These are phyloP conservation scores for Saguinus midas DNA, from an alignment of 2,113 vertebrate genomes.

Conservation along the genomic window DNA sequence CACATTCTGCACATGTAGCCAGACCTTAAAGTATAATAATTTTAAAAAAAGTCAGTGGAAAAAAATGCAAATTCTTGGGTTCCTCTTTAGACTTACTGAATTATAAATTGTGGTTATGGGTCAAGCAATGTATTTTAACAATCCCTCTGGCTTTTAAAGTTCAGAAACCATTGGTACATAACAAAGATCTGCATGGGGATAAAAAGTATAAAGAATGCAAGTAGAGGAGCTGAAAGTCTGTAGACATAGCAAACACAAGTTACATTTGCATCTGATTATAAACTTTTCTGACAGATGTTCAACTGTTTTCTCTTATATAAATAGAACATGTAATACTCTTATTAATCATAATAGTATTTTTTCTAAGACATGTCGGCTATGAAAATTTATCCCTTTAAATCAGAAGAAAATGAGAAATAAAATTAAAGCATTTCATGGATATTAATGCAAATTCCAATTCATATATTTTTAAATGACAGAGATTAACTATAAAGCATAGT, in stretches of 20 bases:
- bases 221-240: neutral
- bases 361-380: neutral
- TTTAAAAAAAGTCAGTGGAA: too few relatives aligned
- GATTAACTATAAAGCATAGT: neutral
- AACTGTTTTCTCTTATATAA: neutral
- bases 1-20: too few relatives aligned
- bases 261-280: neutral
- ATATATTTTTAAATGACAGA: neutral
- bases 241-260: neutral
- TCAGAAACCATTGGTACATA: neutral
- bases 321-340: neutral
- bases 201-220: neutral
- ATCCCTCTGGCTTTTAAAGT: neutral
- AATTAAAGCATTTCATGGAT: neutral
- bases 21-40: too few relatives aligned
- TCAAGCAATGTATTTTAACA: neutral
- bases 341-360: neutral
- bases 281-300: neutral
- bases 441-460: neutral
- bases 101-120: neutral
- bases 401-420: conserved; percentile 42
- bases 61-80: neutral
- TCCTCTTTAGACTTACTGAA: neutral
- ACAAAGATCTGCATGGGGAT: neutral
- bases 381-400: conserved; percentile 25